Evolutionary conservation across 1,140 invertebrate genomes (phyloP).

Genomic region (Chrysoperla carnea): DNA sequence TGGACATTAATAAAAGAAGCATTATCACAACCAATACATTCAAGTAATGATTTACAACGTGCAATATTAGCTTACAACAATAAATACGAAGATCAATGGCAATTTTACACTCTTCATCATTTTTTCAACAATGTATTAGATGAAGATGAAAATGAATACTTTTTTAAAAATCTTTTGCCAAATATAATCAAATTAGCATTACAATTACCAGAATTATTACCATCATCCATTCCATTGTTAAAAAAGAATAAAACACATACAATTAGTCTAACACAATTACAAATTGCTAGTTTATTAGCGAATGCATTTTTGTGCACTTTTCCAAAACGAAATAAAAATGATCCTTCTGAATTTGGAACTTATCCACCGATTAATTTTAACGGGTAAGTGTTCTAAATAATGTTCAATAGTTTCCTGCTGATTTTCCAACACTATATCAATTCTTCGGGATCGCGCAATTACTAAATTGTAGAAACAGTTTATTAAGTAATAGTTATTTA

Average conservation of each 20-base stretch:
- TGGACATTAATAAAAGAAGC: slow-evolving; percentile 63
- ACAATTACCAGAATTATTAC: slow-evolving; percentile 55
- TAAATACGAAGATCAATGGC: slow-evolving; percentile 47
- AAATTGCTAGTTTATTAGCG: slow-evolving; percentile 73
- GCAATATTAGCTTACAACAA: slow-evolving; percentile 65
- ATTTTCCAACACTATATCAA: too few species aligned
- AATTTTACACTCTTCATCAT: slow-evolving; percentile 49
- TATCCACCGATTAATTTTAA: slow-evolving; percentile 84
- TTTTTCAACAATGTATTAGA: slow-evolving; percentile 59
- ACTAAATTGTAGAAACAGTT: too few species aligned
- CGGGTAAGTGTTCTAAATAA: slow-evolving; percentile 31
- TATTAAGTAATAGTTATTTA: too few species aligned
- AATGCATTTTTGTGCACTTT: slow-evolving; percentile 97
- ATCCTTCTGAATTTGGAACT: slow-evolving; percentile 44
- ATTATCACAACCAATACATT: slow-evolving; percentile 42
- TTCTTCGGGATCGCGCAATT: too few species aligned
- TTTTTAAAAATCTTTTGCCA: slow-evolving; percentile 61
- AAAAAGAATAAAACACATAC: slow-evolving; percentile 34
- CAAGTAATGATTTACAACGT: slow-evolving; percentile 46
- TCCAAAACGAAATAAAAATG: slow-evolving; percentile 56
- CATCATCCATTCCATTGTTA: slow-evolving; percentile 61
- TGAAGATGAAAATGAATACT: slow-evolving; percentile 48
- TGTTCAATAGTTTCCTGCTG: too few species aligned
- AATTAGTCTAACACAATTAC: slow-evolving; percentile 61
- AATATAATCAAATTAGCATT: slow-evolving; percentile 63